These are phyloP conservation scores for Latheticus oryzae DNA, from an alignment of 2,888 invertebrate species.

Conservation along the genomic window DNA sequence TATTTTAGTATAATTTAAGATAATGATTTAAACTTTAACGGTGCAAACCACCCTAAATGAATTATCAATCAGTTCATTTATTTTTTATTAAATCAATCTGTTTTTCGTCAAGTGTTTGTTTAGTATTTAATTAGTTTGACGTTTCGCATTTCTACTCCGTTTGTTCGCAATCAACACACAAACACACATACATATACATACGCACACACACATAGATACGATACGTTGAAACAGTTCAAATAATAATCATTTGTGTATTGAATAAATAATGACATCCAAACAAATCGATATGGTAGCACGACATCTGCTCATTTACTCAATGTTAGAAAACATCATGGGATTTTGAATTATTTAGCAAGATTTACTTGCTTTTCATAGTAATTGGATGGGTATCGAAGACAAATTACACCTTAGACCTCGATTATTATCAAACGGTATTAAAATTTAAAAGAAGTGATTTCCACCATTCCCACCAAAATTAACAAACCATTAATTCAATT, in stretches of 20 bases:
- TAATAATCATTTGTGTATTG: slow-evolving; percentile 42
- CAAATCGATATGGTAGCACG: slow-evolving; percentile 43
- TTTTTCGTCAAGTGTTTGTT: slow-evolving; percentile 23
- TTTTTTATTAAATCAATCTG: too few relatives aligned
- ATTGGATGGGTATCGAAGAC: slow-evolving; percentile 24
- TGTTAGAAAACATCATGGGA: slow-evolving; percentile 41
- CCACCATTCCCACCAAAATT: too few relatives aligned
- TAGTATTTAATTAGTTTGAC: slow-evolving; percentile 31
- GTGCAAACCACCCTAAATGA: too few relatives aligned
- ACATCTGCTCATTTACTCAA: slow-evolving; percentile 42
- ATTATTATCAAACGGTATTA: slow-evolving; percentile 3
- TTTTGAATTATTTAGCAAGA: slow-evolving; percentile 40
- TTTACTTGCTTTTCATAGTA: slow-evolving; percentile 30
- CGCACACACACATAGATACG: too few relatives aligned
- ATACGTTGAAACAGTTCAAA: slow-evolving; percentile 37
- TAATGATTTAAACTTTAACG: too few relatives aligned
- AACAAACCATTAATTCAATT: too few relatives aligned
- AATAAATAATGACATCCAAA: slow-evolving; percentile 43
- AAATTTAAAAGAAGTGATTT: too few relatives aligned
- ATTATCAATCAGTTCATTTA: too few relatives aligned
- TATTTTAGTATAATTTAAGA: too few relatives aligned
- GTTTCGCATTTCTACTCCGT: slow-evolving; percentile 33
- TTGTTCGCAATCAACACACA: slow-evolving; percentile 34
- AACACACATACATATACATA: slow-evolving; percentile 28
- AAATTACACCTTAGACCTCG: slow-evolving; percentile 14